Conservation (phyloP, 1,140 invertebrate species). For the Bombus polaris region DNA sequence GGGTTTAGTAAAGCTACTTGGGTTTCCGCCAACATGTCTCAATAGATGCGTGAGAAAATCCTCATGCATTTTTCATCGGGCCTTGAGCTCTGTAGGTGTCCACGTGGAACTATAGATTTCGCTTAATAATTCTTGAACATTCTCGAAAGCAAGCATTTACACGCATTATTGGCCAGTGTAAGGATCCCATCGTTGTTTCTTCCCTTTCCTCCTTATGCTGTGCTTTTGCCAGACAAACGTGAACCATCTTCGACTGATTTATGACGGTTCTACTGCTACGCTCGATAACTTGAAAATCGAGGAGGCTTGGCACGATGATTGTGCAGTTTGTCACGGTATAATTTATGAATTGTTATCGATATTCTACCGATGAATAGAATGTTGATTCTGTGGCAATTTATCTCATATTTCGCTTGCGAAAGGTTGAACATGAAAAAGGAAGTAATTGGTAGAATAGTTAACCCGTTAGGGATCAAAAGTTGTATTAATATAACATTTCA, state of each 20-base stretch:
- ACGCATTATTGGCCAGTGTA: constrained; percentile 12
- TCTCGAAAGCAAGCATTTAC: constrained; percentile 18
- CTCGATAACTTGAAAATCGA: constrained; percentile 20
- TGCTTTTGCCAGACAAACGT: background rate
- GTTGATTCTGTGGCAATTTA: background rate
- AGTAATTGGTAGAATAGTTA: background rate
- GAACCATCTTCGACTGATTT: constrained; percentile 6
- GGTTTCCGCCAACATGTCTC: constrained; percentile 6
- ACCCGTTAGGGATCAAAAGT: background rate
- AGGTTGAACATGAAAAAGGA: background rate
- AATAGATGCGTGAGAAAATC: constrained; percentile 30
- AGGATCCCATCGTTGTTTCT: background rate
- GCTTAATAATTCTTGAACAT: background rate
- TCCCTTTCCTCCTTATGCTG: background rate
- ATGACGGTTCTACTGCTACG: background rate
- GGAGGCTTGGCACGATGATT: background rate
- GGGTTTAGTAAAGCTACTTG: constrained; percentile 24
- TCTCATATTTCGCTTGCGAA: background rate
- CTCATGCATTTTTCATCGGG: constrained; percentile 36
- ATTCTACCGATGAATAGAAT: background rate
- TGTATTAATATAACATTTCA: too few species aligned
- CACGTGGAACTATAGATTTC: background rate
- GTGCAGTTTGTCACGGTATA: background rate
- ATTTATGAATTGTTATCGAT: background rate
- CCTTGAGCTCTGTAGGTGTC: background rate